A percentile compares a stretch with the other conserved stretches of the same genome.
Evolutionary conservation across 2,888 invertebrate genomes (phyloP).

Genomic region (Pseudococcus jackbeardsleyi): DNA sequence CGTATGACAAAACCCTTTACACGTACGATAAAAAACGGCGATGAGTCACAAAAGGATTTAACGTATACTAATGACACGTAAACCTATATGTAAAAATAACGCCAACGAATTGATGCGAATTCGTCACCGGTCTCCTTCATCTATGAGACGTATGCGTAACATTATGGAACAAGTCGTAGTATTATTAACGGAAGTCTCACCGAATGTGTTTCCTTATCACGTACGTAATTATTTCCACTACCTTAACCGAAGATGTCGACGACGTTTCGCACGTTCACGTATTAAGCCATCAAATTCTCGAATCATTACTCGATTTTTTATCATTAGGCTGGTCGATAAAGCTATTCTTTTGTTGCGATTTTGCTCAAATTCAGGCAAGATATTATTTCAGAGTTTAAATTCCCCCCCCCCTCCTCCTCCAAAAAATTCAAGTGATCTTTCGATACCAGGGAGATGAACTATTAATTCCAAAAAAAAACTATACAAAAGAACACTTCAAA

Average conservation of each 20-base stretch:
- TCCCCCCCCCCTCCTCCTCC: too few relatives aligned
- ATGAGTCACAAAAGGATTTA: conserved; percentile 43
- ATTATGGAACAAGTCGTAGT: neutral
- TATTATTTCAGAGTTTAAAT: too few relatives aligned
- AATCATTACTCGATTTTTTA: neutral
- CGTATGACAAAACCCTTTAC: neutral
- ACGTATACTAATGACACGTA: conserved; percentile 28
- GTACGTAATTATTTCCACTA: conserved; percentile 13
- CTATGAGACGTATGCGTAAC: neutral
- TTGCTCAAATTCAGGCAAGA: too few relatives aligned
- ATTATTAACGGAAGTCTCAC: conserved; percentile 1
- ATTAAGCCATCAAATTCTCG: neutral
- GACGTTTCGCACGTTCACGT: neutral
- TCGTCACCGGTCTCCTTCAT: neutral
- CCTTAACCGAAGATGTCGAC: neutral
- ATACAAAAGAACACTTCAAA: too few relatives aligned
- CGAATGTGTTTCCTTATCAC: conserved; percentile 9
- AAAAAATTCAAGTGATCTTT: too few relatives aligned
- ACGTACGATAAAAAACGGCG: neutral
- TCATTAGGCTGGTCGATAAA: too few relatives aligned
- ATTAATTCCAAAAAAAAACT: too few relatives aligned
- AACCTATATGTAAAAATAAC: conserved; percentile 51
- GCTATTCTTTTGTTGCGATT: too few relatives aligned
- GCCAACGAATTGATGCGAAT: conserved; percentile 36
- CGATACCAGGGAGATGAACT: too few relatives aligned